A percentile compares a stretch with the other conserved stretches of the same genome.
Evolutionary conservation across 37 sponge, comb jelly and placozoan species (phyloP).

Genomic region (Halichondria panicea): DNA sequence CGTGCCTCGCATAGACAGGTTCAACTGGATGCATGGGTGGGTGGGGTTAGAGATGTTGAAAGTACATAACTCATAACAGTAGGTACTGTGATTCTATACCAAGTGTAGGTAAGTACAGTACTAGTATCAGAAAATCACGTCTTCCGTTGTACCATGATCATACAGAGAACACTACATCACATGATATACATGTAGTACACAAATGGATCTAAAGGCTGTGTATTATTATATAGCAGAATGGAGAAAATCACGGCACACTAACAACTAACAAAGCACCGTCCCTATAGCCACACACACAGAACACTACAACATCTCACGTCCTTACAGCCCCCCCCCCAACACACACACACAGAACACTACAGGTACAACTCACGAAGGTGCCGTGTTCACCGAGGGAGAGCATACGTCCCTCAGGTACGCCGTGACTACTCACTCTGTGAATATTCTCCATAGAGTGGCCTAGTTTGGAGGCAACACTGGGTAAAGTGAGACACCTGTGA

Average conservation of each 20-base stretch:
- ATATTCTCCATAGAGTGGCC: conserved; percentile 75
- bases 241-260: too few species aligned
- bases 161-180: too few species aligned
- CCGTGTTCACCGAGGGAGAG: conserved; percentile 52
- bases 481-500: background rate
- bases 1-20: conserved; percentile 65
- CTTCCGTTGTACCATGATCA: too few species aligned
- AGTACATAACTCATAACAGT: background rate
- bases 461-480: conserved; percentile 28
- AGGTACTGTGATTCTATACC: background rate
- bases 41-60: background rate
- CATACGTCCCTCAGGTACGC: conserved; percentile 1
- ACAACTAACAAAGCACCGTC: background rate
- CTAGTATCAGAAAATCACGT: too few species aligned
- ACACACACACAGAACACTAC: background rate
- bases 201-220: too few species aligned
- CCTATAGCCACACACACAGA: background rate
- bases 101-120: background rate
- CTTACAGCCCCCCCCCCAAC: background rate
- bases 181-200: too few species aligned
- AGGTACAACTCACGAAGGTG: conserved; percentile 45
- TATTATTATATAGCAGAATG: too few species aligned
- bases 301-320: background rate
- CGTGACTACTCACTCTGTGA: conserved; percentile 36
- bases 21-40: conserved; percentile 33